These are phyloP conservation scores for Pygocentrus nattereri DNA, from an alignment of 2,797 vertebrate species.

Conservation along the genomic window DNA sequence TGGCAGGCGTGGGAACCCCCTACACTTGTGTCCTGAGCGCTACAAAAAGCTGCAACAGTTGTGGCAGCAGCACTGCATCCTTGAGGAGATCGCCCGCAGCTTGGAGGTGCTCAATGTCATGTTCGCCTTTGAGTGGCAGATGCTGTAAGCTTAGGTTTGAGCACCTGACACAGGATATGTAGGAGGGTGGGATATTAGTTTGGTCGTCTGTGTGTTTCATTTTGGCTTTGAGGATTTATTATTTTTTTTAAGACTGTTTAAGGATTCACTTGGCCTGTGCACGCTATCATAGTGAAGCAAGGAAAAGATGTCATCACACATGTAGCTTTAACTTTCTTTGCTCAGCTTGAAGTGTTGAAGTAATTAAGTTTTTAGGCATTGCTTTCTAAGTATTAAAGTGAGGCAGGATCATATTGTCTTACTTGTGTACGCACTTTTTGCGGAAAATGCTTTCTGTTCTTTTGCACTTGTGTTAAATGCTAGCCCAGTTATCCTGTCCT, in stretches of 20 bases:
- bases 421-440: constrained; percentile 47
- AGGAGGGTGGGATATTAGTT: constrained; percentile 3
- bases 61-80: constrained; percentile 97
- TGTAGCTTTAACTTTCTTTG: constrained; percentile 6
- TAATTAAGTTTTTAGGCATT: constrained; percentile 49
- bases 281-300: constrained; percentile 14
- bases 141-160: constrained; percentile 80
- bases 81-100: constrained; percentile 96
- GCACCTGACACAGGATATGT: constrained; percentile 4
- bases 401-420: constrained; percentile 42
- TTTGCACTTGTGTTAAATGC: constrained; percentile 40
- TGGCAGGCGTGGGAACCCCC: constrained; percentile 91
- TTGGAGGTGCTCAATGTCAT: constrained; percentile 93
- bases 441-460: constrained; percentile 17
- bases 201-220: constrained; percentile 10
- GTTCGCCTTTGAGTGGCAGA: constrained; percentile 97
- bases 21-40: constrained; percentile 91
- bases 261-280: not conserved
- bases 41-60: constrained; percentile 94
- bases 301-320: not conserved
- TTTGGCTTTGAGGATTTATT: constrained; percentile 1
- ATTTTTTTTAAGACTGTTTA: not conserved
- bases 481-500: constrained; percentile 15
- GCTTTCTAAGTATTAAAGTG: constrained; percentile 61
- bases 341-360: constrained; percentile 58